Conservation (phyloP, 2,113 vertebrate species). For the Erpornis zantholeuca region DNA sequence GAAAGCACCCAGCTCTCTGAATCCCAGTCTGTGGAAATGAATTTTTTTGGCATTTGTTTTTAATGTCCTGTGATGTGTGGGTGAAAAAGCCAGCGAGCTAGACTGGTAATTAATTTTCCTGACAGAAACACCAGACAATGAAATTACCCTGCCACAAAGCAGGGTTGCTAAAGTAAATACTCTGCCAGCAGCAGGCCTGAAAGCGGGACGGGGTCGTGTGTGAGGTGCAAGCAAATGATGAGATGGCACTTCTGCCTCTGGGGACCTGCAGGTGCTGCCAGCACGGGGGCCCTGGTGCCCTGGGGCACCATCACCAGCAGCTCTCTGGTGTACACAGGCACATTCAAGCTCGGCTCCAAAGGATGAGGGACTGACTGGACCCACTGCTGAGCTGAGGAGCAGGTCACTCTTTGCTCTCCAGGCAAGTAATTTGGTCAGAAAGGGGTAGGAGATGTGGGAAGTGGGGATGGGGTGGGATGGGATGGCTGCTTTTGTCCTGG, state of each 20-base stretch:
- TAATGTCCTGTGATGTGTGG: constrained; percentile 56
- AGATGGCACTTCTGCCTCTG: background rate
- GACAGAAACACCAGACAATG: constrained; percentile 70
- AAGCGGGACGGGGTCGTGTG: background rate
- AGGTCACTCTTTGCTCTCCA: background rate
- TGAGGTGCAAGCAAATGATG: background rate
- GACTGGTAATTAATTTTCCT: constrained; percentile 69
- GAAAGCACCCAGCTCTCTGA: background rate
- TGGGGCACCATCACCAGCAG: rapidly evolving
- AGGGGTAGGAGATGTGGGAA: background rate
- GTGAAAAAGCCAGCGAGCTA: constrained; percentile 41
- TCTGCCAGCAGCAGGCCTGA: constrained; percentile 20
- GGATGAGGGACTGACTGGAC: background rate
- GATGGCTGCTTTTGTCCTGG: background rate
- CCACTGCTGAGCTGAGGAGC: rapidly evolving
- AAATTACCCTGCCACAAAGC: constrained; percentile 63
- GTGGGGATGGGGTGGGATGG: background rate
- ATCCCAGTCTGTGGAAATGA: background rate
- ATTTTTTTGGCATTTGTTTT: constrained; percentile 55
- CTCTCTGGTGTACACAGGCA: background rate
- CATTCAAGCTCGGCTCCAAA: background rate
- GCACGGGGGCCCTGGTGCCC: rapidly evolving
- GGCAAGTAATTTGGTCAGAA: background rate
- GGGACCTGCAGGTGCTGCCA: background rate
- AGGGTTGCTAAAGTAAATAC: constrained; percentile 62